Evolutionary conservation across 2,797 vertebrate genomes (phyloP).

Genomic region (Pseudotriccus pelzelni): DNA sequence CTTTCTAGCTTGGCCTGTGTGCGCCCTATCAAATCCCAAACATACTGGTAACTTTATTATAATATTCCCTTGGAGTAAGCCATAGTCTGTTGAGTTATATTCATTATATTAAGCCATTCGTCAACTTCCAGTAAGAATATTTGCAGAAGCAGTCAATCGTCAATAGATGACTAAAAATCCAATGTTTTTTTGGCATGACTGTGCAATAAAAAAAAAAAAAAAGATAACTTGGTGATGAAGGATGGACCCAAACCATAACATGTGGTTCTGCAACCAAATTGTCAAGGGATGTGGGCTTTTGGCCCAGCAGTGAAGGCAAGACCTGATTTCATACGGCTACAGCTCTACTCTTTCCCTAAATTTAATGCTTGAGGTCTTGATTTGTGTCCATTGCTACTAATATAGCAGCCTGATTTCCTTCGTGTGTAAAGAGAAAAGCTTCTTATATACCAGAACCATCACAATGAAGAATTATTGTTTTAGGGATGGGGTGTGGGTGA

Average conservation of each 20-base stretch:
- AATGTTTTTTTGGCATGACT: background rate
- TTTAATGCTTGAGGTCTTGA: background rate
- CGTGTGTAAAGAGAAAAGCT: background rate
- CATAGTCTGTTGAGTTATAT: background rate
- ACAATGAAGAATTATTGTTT: conserved; percentile 45
- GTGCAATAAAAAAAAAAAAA: background rate
- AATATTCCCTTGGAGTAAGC: background rate
- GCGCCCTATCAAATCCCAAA: background rate
- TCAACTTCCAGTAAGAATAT: conserved; percentile 1
- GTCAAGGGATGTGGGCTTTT: background rate
- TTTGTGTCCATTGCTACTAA: background rate
- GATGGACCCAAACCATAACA: background rate
- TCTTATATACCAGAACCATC: conserved; percentile 21
- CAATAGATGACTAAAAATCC: background rate
- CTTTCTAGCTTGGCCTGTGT: background rate
- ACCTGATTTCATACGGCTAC: background rate
- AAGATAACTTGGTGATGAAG: conserved; percentile 9
- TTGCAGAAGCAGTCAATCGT: background rate
- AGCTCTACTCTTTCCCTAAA: background rate
- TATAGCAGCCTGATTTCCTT: conserved; percentile 14
- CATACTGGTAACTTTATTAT: background rate
- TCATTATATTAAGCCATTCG: background rate
- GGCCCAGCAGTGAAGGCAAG: background rate
- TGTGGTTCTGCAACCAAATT: background rate
- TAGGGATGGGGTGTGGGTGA: background rate